Conservation (phyloP, 2,888 invertebrate genomes). For the Acrobasis repandana region DNA sequence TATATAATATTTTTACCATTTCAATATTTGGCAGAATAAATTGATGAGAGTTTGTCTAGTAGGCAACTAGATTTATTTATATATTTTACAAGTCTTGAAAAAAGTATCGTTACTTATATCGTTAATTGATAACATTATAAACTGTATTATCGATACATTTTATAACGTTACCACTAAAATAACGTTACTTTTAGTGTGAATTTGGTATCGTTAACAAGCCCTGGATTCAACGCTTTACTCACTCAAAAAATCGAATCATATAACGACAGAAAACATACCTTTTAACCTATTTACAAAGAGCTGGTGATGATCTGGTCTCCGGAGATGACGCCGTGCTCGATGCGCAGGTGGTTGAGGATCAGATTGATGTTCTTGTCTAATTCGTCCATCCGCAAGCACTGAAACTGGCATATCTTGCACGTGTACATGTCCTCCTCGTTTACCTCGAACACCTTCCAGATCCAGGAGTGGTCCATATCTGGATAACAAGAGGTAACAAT, state of each 20-base stretch:
- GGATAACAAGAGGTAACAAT: constrained; percentile 24
- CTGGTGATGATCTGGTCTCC: constrained; percentile 73
- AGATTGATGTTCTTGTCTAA: constrained; percentile 47
- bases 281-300: constrained; percentile 27
- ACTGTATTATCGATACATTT: too few species aligned
- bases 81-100: too few species aligned
- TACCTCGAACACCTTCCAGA: constrained; percentile 72
- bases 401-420: constrained; percentile 72
- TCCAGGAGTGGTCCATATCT: constrained; percentile 60
- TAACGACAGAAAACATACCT: constrained; percentile 5
- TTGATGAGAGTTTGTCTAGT: too few species aligned
- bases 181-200: too few species aligned
- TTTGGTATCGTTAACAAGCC: too few species aligned
- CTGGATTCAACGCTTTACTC: neutral
- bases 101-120: too few species aligned
- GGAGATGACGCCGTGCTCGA: constrained; percentile 68
- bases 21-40: too few species aligned
- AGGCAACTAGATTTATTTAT: too few species aligned
- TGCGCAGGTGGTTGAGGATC: constrained; percentile 61
- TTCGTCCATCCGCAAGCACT: constrained; percentile 50
- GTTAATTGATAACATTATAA: too few species aligned
- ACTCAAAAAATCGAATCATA: neutral
- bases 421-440: constrained; percentile 55
- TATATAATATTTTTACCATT: too few species aligned
- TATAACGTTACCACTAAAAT: too few species aligned